Base-by-base conservation (phyloP, 2,797 vertebrate genomes). In the Oreochromis mossambicus region DNA sequence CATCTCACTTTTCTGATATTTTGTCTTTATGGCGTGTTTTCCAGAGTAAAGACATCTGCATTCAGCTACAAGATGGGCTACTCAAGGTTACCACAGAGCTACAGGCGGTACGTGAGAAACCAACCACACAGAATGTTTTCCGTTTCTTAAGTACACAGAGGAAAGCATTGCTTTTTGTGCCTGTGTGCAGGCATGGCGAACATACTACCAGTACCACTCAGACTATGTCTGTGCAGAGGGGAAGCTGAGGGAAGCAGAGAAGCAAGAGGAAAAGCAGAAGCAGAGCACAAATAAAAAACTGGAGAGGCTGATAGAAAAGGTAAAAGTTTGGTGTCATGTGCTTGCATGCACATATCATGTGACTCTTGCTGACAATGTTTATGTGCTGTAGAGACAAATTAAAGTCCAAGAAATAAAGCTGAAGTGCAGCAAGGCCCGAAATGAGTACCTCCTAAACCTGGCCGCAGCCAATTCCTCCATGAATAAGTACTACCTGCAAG, bases 381-480 rank as follows among this genome's bases (percentile, higher is more conserved):
- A 2, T 89, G n/a, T 80, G 6, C 48, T 24, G 13, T 80, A 98
- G 98, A 97, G 97, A 83, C 97, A 97, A 87, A 87, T 92, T 70
- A 98, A 97, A 87, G 97, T 96, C 81, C 87, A 97, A 87, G 97
- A 98, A 32, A 97, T 96, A 78, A 93, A 96, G 79, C 93, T 97
- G 83, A 98, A 98, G 86, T 97, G 97, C 93, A 97, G 95, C 54
- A 98, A 97, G 92, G 97, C 97, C 1, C 95, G 97, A 50, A 98
- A 98, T 0, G 97, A 98, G 48, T 98, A 98, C 90, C 96, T 98
- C 79, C 95, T 98, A 48, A 97, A 96, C 92, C 88, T 98, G 86
- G 95, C 95, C n/a, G 96, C 96, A 0, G 97, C 96, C 79, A 98
- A 98, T 1, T 93, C 96, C 0, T 97, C 97, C 3, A 94, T 98